Conservation (phyloP, 2,797 vertebrate genomes). For the Eidolon dupreanum region DNA sequence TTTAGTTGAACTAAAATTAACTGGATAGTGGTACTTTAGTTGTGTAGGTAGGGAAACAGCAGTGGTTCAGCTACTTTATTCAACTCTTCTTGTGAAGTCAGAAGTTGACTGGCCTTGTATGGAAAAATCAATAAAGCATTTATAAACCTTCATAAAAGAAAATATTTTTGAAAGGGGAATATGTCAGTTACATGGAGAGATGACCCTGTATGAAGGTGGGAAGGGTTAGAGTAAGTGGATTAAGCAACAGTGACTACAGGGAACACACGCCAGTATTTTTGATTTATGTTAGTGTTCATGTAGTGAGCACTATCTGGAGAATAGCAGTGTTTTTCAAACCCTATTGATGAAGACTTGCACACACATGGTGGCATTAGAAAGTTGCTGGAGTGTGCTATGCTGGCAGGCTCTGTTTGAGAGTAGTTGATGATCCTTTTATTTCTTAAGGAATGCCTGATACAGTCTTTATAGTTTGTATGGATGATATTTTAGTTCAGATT, state of each 20-base stretch:
- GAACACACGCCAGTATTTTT: slow-evolving; percentile 64
- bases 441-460: background rate
- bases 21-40: slow-evolving; percentile 27
- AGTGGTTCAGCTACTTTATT: slow-evolving; percentile 51
- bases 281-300: slow-evolving; percentile 71
- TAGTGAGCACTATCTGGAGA: slow-evolving; percentile 71
- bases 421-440: slow-evolving; percentile 9
- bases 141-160: slow-evolving; percentile 77
- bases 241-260: slow-evolving; percentile 71
- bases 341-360: slow-evolving; percentile 33
- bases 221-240: slow-evolving; percentile 75
- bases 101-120: slow-evolving; percentile 76
- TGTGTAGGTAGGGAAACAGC: slow-evolving; percentile 47
- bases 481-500: background rate
- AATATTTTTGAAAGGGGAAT: slow-evolving; percentile 73
- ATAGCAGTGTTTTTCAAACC: slow-evolving; percentile 58
- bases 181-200: slow-evolving; percentile 71
- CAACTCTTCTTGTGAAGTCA: slow-evolving; percentile 69
- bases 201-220: slow-evolving; percentile 72
- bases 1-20: slow-evolving; percentile 42
- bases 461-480: background rate
- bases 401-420: background rate
- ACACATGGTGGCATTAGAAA: background rate
- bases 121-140: slow-evolving; percentile 79
- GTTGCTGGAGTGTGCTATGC: background rate